A percentile compares a stretch with the other conserved stretches of the same genome.
Evolutionary conservation across 2,797 vertebrate genomes (phyloP).

Genomic region (Anabas testudineus): DNA sequence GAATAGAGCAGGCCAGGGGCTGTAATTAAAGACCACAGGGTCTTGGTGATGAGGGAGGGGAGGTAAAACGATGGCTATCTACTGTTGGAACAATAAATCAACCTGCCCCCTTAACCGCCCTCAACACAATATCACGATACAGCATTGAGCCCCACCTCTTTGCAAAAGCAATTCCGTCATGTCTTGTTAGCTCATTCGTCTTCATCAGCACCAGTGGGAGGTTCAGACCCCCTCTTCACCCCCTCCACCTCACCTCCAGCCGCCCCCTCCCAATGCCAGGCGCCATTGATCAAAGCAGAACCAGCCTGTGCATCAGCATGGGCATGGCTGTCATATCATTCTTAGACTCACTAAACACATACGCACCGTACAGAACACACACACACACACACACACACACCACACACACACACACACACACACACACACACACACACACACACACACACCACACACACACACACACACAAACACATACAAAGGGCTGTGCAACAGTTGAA

Average conservation of each 20-base stretch:
- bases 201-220: slow-evolving; percentile 82
- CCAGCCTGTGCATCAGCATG: slow-evolving; percentile 59
- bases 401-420: too few species aligned
- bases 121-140: slow-evolving; percentile 68
- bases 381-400: slow-evolving; percentile 20
- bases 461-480: slow-evolving; percentile 20
- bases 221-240: slow-evolving; percentile 56
- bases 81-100: slow-evolving; percentile 79
- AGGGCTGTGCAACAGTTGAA: slow-evolving; percentile 27
- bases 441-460: slow-evolving; percentile 10
- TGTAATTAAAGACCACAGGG: slow-evolving; percentile 79
- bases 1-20: slow-evolving; percentile 63
- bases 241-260: slow-evolving; percentile 43
- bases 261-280: slow-evolving; percentile 54
- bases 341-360: slow-evolving; percentile 16
- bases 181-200: slow-evolving; percentile 84
- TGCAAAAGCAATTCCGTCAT: slow-evolving; percentile 83
- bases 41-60: slow-evolving; percentile 59
- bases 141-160: slow-evolving; percentile 58
- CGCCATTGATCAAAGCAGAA: slow-evolving; percentile 76
- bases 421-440: slow-evolving; percentile 21
- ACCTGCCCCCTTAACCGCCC: slow-evolving; percentile 69
- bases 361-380: slow-evolving; percentile 1
- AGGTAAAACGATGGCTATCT: slow-evolving; percentile 68
- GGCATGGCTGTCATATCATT: slow-evolving; percentile 53